Base-by-base conservation (phyloP, 2,888 invertebrate genomes). In the Chrysina gloriosa region DNA sequence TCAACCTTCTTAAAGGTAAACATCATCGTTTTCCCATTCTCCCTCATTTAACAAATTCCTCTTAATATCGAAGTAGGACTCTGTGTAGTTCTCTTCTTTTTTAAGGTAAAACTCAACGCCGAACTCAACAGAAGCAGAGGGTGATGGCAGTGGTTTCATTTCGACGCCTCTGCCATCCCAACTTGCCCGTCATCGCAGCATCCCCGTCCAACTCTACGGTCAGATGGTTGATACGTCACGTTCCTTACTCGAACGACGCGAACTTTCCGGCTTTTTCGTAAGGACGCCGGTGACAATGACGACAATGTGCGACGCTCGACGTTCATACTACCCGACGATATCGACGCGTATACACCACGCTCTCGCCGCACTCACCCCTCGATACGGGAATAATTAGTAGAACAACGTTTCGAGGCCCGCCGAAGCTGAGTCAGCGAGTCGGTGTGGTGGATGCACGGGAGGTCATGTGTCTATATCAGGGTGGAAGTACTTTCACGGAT, bases 211-310 rank as follows among this genome's bases (percentile, higher is more conserved):
- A 50, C 42, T 14, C 21, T 54, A 69, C 72, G 79, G 78, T 79
- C 79, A 80, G 81, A 81, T 81, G 79, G 78, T 77, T 80, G 81
- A 81, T 81, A 81, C 78, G 81, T 80, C 81, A 81, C 81, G 81
- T 80, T 76, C 78, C 42, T 42, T 56, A 54, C 54, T 45, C 42
- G 56, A 52, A 39, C 65, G 23, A 21, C 56, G 65, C 31, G 19
- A 25, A 39, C 25, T 39, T 39, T 25, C 25, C 29, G 14, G 29
- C 31, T 29, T 39, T 31, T 36, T 23, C 23, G 31, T 16, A 34
- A 21, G 36, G 36, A 36, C 56, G 21, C 19, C 36, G 56, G 21
- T 14, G 34, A 19, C 14, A 23, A 58, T 14, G 25, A 58, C 23
- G 39, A 39, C 36, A 11, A 39, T 19, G 52, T 16, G 11, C 47